Evolutionary conservation across 2,888 invertebrate species (phyloP), one percentile per base, ranked within the genome.

Genomic region (Dryocosmus kuriphilus): DNA sequence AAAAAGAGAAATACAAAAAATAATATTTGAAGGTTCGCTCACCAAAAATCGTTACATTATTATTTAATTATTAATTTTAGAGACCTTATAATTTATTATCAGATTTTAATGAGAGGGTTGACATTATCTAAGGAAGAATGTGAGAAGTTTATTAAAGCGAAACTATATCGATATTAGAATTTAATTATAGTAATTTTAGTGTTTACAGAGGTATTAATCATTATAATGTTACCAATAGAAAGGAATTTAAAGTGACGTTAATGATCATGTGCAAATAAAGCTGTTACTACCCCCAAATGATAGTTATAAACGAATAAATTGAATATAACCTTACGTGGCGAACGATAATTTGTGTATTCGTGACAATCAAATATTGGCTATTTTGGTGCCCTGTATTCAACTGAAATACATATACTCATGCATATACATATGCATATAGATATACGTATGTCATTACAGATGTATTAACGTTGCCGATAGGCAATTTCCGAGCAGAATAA

Each of bases 361-460:
- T 71, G 51, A 46, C 67, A 71, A 71, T 51, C 46, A 71, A 71
- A 51, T 71, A 71, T 71, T 71, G 51, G 67, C 51, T 71, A 71
- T 46, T 51, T 71, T 9, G 9, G 8, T 46, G n/a, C 46, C 19
- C 46, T 30, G 30, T n/a, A 30, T 51, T 71, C 51, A 30, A 30
- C 46, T 30, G 9, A 51, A 30, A 46, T n/a, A 9, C 46, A 27
- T 51, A 51, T 5, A 51, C 11, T 8, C n/a, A 1, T 8, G n/a
- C 51, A 51, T 3, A 67, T 9, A 46, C 2, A 65, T 38, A 65
- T 14, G 14, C 11, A 22, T 9, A 11, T 27, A 65, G 27, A 11
- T 65, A 41, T 41, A 41, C 41, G 14, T 65, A 27, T 41, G 41
- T 65, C 19, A 16, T 16, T 65, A 41, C 38, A 41, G 41, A 46